These are phyloP conservation scores for Saccostrea echinata DNA, from an alignment of 1,140 invertebrate species.

Conservation along the genomic window DNA sequence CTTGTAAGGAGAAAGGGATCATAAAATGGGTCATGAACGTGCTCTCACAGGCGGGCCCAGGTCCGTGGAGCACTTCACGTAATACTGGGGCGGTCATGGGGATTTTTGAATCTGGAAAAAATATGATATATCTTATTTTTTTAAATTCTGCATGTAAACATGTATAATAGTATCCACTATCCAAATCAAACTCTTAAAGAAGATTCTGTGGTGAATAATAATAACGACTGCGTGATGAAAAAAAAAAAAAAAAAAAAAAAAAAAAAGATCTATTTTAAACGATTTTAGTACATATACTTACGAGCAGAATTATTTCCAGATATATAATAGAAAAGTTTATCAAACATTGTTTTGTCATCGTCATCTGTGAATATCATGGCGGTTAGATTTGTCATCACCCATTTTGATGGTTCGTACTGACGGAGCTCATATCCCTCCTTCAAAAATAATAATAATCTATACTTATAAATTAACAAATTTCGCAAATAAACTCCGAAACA, in stretches of 20 bases:
- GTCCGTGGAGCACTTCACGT: conserved; percentile 67
- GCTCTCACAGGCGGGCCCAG: conserved; percentile 69
- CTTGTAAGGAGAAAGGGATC: conserved; percentile 64
- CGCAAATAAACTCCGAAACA: too few relatives aligned
- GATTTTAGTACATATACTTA: conserved; percentile 46
- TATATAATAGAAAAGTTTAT: conserved; percentile 75
- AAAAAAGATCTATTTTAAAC: too few relatives aligned
- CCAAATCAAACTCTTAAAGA: too few relatives aligned
- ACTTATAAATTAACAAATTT: too few relatives aligned
- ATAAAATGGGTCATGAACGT: conserved; percentile 74
- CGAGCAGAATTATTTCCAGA: conserved; percentile 71
- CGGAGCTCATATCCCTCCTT: conserved; percentile 69
- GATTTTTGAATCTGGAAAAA: conserved; percentile 69
- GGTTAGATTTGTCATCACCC: conserved; percentile 70
- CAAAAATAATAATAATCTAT: too few relatives aligned
- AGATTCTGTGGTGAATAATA: too few relatives aligned
- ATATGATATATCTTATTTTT: background rate
- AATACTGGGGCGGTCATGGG: conserved; percentile 76
- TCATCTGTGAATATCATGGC: conserved; percentile 62
- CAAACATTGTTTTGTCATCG: conserved; percentile 65
- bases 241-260: too few relatives aligned
- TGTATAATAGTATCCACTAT: background rate
- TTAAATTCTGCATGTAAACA: background rate
- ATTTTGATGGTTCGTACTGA: conserved; percentile 71
- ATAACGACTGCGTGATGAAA: too few relatives aligned